phyloP scores from a whole-genome alignment of 2,888 invertebrate species.

The Nysson spinosus region DNA sequence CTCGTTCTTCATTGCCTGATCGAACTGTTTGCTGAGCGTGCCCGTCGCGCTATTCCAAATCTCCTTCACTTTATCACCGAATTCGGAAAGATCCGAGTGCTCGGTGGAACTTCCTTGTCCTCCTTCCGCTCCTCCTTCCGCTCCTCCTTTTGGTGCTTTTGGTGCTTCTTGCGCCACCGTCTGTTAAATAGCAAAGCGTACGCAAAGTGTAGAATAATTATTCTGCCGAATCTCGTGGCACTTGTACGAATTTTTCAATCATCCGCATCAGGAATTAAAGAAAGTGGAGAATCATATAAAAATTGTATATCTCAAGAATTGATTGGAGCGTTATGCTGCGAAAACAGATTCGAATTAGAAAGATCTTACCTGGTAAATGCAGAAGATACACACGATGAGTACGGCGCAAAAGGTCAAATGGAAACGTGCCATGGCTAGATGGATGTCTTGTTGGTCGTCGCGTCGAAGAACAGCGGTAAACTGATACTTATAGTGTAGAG shows the following conservation, averaged over 20 bases:
- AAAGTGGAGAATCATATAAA: no score
- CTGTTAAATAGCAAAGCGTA: no score
- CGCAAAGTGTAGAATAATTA: no score
- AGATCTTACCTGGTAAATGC: conserved; percentile 58
- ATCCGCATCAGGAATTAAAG: no score
- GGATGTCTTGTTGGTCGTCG: background rate
- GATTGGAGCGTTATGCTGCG: background rate
- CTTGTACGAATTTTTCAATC: no score
- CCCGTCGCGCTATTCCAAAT: conserved; percentile 41
- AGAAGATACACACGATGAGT: conserved; percentile 52
- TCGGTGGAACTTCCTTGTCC: no score
- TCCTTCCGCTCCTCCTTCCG: no score
- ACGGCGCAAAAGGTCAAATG: conserved; percentile 47
- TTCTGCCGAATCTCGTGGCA: conserved; percentile 18
- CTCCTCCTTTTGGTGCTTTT: no score
- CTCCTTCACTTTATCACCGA: conserved; percentile 8
- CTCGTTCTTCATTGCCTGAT: conserved; percentile 53
- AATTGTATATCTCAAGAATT: no score
- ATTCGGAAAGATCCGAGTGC: background rate
- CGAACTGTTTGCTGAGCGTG: conserved; percentile 39
- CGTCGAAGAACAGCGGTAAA: conserved; percentile 8
- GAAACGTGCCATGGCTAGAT: conserved; percentile 61
- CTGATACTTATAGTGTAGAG: no score
- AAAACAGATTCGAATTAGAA: background rate
- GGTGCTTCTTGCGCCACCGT: no score